Evolutionary conservation across 1,140 invertebrate species (phyloP).

Genomic region (Scaptomyza pallida): DNA sequence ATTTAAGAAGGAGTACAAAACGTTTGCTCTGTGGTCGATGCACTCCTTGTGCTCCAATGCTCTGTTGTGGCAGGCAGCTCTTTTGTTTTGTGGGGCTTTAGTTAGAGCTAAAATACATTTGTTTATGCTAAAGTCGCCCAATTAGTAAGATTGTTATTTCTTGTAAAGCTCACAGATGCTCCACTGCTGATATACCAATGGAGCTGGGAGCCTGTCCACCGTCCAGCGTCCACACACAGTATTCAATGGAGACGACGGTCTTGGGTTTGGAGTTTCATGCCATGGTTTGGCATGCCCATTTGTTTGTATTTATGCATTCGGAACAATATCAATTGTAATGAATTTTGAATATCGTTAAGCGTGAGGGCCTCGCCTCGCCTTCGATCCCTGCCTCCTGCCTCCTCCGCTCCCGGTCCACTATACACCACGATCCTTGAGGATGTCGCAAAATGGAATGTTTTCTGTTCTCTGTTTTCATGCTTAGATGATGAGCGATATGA

Average conservation of each 20-base stretch:
- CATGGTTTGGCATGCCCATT: slow-evolving; percentile 67
- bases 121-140: slow-evolving; percentile 84
- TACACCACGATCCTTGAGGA: slow-evolving; percentile 20
- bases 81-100: slow-evolving; percentile 50
- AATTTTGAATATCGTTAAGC: slow-evolving; percentile 84
- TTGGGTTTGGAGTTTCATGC: background rate
- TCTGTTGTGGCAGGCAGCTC: slow-evolving; percentile 12
- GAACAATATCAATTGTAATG: slow-evolving; percentile 84
- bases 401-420: slow-evolving; percentile 12
- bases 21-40: slow-evolving; percentile 48
- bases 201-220: slow-evolving; percentile 16
- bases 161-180: slow-evolving; percentile 79
- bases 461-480: background rate
- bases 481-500: slow-evolving; percentile 78
- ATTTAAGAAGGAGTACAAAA: slow-evolving; percentile 59
- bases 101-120: slow-evolving; percentile 84
- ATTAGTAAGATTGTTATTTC: slow-evolving; percentile 84
- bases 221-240: too few relatives aligned
- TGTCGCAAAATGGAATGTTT: slow-evolving; percentile 77
- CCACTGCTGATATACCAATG: slow-evolving; percentile 56
- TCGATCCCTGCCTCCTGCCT: slow-evolving; percentile 3
- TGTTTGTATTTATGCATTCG: slow-evolving; percentile 83
- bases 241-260: slow-evolving; percentile 9
- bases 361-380: slow-evolving; percentile 41
- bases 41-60: too few relatives aligned